Conservation (phyloP, 2,888 invertebrate genomes). For the Agrochola litura region DNA sequence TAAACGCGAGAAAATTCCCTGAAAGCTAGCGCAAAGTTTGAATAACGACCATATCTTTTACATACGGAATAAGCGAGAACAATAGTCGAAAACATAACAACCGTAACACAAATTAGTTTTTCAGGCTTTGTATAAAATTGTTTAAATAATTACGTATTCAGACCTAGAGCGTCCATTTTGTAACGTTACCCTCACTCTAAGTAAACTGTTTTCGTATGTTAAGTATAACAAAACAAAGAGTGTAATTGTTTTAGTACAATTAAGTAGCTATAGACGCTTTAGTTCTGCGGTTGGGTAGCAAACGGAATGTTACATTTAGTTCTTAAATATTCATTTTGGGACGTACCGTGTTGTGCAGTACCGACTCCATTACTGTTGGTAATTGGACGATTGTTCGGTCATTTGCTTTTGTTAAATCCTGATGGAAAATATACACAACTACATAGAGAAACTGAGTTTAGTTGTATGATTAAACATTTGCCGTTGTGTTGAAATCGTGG, state of each 20-base stretch:
- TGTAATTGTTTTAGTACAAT: constrained; percentile 64
- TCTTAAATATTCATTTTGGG: constrained; percentile 56
- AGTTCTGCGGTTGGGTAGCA: constrained; percentile 52
- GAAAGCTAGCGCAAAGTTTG: constrained; percentile 24
- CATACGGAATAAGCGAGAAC: constrained; percentile 49
- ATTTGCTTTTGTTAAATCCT: constrained; percentile 25
- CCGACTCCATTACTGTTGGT: constrained; percentile 26
- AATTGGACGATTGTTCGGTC: constrained; percentile 21
- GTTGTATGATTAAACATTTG: neutral
- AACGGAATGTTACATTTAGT: constrained; percentile 36
- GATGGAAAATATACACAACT: neutral
- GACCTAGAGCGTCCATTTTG: constrained; percentile 51
- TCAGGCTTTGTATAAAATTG: constrained; percentile 61
- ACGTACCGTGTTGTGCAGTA: constrained; percentile 6
- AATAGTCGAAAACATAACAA: constrained; percentile 56
- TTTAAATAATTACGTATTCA: constrained; percentile 56
- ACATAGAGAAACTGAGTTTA: neutral
- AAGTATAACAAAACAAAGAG: constrained; percentile 67
- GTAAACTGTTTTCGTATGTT: constrained; percentile 70
- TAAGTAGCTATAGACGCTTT: constrained; percentile 54
- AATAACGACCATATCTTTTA: constrained; percentile 48
- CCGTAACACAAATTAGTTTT: constrained; percentile 59
- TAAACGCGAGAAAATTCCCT: constrained; percentile 7
- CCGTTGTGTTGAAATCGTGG: neutral
- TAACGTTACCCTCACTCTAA: constrained; percentile 52